Base-by-base conservation (phyloP, 2,113 vertebrate genomes). In the Ochotona princeps region DNA sequence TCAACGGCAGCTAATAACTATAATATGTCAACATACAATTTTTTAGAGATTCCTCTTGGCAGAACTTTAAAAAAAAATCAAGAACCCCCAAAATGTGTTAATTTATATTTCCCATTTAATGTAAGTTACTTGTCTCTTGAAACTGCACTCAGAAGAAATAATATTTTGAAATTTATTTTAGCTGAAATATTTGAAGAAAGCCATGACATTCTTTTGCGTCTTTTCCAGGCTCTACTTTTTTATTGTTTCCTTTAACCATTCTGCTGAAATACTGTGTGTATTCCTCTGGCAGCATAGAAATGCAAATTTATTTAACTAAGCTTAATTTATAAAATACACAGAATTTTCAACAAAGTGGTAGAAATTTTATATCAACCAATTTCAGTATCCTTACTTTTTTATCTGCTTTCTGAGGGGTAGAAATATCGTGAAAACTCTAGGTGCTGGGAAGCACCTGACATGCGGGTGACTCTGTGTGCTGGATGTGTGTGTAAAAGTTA, bases 251-350 rank as follows among this genome's bases (percentile, higher is more conserved):
- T 38, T 86, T 47, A 54, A 61, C 21, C 0, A 32, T 38, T 81
- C 8, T n/a, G 86, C 9, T 85, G n/a, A 83, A 74, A 13, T 73
- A 12, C 21, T 38, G 3, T 79, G 8, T 49, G 23, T 49, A 9
- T 63, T 80, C 65, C 21, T 51, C 12, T 86, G 0, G 1, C 38
- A 5, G 44, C 9, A 2, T 67, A 65, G 3, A 93, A 83, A 57
- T 26, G 7, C 28, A 69, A 38, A 8, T 74, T 79, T 80, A 25
- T 75, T 70, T 82, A 87, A 83, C 8, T 57, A 2, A 26, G 14
- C 14, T 83, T 82, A 80, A 89, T 80, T 89, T 79, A 83, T 87
- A 12, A 32, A 54, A 92, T 20, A 90, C 72, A 51, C 15, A 66
- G 0, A 28, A 3, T 5, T 54, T 81, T 30, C 87, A 2, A 9